Evolutionary conservation across 2,113 vertebrate species (phyloP), one percentile per base, ranked within the genome.

Genomic region (Ammodytes dubius): DNA sequence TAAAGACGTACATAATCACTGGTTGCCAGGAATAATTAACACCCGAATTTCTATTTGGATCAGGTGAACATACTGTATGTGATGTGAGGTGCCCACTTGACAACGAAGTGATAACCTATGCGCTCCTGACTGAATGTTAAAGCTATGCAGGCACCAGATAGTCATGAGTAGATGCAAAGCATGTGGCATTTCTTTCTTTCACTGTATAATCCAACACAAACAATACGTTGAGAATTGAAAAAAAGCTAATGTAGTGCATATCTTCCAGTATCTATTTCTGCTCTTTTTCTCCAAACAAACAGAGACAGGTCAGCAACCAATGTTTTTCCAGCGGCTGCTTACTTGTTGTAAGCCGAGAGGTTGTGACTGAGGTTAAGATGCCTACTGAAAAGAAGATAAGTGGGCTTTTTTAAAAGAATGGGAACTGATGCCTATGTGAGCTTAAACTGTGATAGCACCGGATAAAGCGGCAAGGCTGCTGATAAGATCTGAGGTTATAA

Each of bases 401-500:
- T 60, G 47, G 57, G 70, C 47, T 66, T 84, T 27, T 65, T 14
- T 45, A 61, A 47, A 75, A 79, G 79, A 74, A 70, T 75, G 54
- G 53, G 60, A 56, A 49, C 46, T 70, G 79, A 66, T 1, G n/a
- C 53, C 56, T 57, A 10, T 49, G 56, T 43, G 52, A 10, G 37
- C 57, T 64, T 61, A 15, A 49, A 49, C 63, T 49, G 43, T 61
- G 74, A 70, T 84, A 81, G 69, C 58, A 70, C 7, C 17, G 60
- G 81, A 84, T 81, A 87, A 82, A 19, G 53, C 4, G 0, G 7
- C 27, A 15, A 19, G 37, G 49, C 70, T 52, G 39, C 35, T 52
- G 78, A 78, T 82, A 82, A 53, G 47, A 87, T 84, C 66, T 46
- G 66, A 67, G 67, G 74, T 71, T 69, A 59, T 58, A 87, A 74